phyloP scores from a whole-genome alignment of 2,888 invertebrate species.

The Callimorpha dominula region DNA sequence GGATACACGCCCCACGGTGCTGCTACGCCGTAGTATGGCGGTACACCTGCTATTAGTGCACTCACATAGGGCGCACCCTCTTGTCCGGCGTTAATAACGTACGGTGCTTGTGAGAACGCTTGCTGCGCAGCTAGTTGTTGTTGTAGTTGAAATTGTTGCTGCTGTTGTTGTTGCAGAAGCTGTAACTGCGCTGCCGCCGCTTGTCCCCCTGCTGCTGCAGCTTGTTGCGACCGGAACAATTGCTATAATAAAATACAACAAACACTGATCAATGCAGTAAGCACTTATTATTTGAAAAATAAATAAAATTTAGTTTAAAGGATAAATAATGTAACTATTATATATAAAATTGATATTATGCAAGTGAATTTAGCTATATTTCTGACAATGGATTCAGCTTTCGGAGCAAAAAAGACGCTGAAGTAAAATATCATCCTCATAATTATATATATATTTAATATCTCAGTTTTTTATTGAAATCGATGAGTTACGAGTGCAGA shows the following conservation, averaged over 20 bases:
- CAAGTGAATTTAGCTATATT: too few relatives aligned
- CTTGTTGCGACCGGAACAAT: conserved; percentile 95
- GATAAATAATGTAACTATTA: too few relatives aligned
- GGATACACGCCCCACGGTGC: conserved; percentile 98
- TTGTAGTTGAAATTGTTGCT: conserved; percentile 92
- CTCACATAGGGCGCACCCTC: conserved; percentile 92
- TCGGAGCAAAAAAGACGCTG: too few relatives aligned
- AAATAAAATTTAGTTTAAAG: neutral
- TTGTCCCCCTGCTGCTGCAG: conserved; percentile 88
- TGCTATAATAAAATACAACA: conserved; percentile 88
- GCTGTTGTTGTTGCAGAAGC: conserved; percentile 91
- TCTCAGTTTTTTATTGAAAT: too few relatives aligned
- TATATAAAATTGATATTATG: too few relatives aligned
- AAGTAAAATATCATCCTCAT: too few relatives aligned
- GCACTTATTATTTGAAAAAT: neutral
- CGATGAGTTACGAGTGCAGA: too few relatives aligned
- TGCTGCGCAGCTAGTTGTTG: conserved; percentile 91
- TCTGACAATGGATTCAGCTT: too few relatives aligned
- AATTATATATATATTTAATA: too few relatives aligned
- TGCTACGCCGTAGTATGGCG: conserved; percentile 97
- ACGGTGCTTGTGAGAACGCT: conserved; percentile 93
- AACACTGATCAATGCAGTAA: neutral
- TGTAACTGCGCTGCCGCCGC: conserved; percentile 90
- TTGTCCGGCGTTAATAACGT: conserved; percentile 93
- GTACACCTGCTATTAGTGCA: conserved; percentile 93